Base-by-base conservation (phyloP, 30 jellyfish, hydroid and myxozoan genomes). In the Mastigias papua region DNA sequence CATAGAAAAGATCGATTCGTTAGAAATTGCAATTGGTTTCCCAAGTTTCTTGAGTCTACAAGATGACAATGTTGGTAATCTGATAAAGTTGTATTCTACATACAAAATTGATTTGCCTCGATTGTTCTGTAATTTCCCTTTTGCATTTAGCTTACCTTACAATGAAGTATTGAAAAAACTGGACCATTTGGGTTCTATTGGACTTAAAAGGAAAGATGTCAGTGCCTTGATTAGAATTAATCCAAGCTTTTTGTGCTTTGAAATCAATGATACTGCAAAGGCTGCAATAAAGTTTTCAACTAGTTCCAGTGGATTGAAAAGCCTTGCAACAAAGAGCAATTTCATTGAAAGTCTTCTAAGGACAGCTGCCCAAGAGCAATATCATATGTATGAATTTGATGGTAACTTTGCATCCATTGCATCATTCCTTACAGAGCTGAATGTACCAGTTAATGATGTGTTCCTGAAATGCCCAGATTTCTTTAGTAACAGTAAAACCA, bases 131-230 rank as follows among this genome's bases (percentile, higher is more conserved):
- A 63, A 67, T 66, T 73, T 31, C 48, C 92, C 92, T 22, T 83
- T 48, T 69, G 78, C 62, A 29, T 83, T 83, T 63, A 34, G 92
- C 35, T 73, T 83, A 9, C 46, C 33, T 3, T 58, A 69, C 82
- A 63, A 34, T 25, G 92, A 83, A 13, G 92, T 83, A 30, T 0
- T 75, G 37, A 83, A 51, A 65, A 69, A 75, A 46, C 69, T 83
- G 15, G 86, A 83, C 34, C 82, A 83, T 20, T 62, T 83, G 50
- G 92, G 86, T 2, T 33, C 92, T 1, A 34, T 75, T 8, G 92
- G 92, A 7, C 86, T 83, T 7, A 83, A 73, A 60, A 83, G 54
- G 73, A 83, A 83, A 51, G 92, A 83, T 30, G 82, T 83, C 13
- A 27, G 80, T 35, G 86, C 76, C 10, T 35, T 83, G n/a, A 37